Evolutionary conservation across 2,113 vertebrate genomes (phyloP).

Genomic region (Oncorhynchus clarkii): DNA sequence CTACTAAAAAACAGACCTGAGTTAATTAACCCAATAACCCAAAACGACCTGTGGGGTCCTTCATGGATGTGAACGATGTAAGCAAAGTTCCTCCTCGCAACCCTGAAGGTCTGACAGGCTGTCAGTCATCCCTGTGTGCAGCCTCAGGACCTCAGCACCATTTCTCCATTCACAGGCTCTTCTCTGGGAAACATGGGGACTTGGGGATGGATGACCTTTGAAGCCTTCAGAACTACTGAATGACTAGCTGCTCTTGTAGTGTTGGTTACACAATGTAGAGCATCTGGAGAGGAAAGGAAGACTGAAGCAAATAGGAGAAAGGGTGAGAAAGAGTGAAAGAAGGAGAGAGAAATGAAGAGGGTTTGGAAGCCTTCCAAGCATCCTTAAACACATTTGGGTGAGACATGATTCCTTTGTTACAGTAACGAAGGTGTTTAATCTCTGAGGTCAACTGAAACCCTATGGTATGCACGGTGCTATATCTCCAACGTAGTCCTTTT

Average conservation of each 20-base stretch:
- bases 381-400: neutral
- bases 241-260: neutral
- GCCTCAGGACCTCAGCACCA: neutral
- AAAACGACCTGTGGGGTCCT: neutral
- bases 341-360: neutral
- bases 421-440: neutral
- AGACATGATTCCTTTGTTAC: neutral
- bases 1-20: neutral
- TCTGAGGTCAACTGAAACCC: neutral
- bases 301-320: neutral
- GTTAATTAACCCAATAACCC: neutral
- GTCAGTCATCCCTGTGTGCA: neutral
- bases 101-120: neutral
- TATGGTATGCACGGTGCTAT: neutral
- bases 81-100: neutral
- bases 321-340: conserved; percentile 1
- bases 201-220: neutral
- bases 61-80: neutral
- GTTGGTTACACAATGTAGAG: neutral
- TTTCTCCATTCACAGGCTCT: neutral
- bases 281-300: neutral
- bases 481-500: neutral
- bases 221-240: neutral
- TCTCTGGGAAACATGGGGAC: neutral
- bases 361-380: neutral